Evolutionary conservation across 2,113 vertebrate genomes (phyloP).

Genomic region (Melanerpes formicivorus): DNA sequence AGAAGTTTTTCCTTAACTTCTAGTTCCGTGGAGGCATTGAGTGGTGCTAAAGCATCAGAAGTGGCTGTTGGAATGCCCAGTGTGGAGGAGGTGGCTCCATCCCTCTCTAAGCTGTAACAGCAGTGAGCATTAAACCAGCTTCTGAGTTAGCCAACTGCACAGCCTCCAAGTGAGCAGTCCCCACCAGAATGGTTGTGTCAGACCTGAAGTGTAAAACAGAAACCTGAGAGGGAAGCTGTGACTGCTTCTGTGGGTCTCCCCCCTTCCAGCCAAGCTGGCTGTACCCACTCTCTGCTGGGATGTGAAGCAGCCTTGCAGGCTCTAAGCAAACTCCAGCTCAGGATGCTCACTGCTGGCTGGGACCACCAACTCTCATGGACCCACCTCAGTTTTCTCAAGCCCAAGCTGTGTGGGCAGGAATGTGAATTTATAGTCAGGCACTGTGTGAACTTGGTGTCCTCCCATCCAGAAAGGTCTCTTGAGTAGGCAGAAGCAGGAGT

Average conservation of each 20-base stretch:
- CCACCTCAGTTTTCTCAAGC: too few species aligned
- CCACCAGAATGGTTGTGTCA: rapidly evolving
- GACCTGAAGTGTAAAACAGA: rapidly evolving
- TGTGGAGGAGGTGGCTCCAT: not conserved
- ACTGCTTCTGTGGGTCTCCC: not conserved
- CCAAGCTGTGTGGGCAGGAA: not conserved
- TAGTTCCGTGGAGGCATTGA: not conserved
- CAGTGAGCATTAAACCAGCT: not conserved
- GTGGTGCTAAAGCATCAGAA: not conserved
- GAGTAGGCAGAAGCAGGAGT: not conserved
- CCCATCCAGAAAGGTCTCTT: not conserved
- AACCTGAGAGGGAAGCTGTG: too few species aligned
- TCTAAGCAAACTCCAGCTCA: not conserved
- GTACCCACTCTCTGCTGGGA: not conserved
- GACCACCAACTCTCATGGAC: rapidly evolving
- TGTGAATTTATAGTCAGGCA: not conserved
- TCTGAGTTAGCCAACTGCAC: too few species aligned
- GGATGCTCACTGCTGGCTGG: not conserved
- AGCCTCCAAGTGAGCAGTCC: not conserved
- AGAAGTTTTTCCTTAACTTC: not conserved
- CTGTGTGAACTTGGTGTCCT: not conserved
- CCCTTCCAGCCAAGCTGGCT: not conserved
- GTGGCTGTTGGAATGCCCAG: not conserved
- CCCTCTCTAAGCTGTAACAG: not conserved
- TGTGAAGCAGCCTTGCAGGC: not conserved